Conservation (phyloP, 2,797 vertebrate genomes). For the Acropternis orthonyx region DNA sequence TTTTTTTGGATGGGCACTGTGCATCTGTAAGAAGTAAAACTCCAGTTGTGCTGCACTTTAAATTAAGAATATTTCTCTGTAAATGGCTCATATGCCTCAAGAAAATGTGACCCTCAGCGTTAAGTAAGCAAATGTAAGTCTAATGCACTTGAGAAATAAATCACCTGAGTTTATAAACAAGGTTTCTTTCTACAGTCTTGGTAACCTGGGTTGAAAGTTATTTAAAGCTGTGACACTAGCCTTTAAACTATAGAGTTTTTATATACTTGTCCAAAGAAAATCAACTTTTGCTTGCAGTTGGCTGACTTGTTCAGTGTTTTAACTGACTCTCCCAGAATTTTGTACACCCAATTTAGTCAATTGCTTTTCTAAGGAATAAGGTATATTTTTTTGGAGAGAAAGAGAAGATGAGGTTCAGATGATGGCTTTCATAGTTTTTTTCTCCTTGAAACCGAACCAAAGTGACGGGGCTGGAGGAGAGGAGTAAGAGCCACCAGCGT, state of each 20-base stretch:
- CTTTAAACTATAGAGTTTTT: background rate
- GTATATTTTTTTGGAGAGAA: background rate
- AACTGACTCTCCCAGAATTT: background rate
- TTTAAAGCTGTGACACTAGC: background rate
- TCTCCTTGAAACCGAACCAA: fast-evolving
- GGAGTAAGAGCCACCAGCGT: fast-evolving
- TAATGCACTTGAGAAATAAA: background rate
- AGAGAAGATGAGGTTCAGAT: background rate
- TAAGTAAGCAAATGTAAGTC: background rate
- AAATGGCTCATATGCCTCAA: background rate
- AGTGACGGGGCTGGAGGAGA: background rate
- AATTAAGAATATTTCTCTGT: background rate
- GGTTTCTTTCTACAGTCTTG: background rate
- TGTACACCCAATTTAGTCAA: background rate
- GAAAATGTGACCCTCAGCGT: background rate
- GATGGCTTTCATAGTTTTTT: background rate
- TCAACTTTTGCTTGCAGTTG: background rate
- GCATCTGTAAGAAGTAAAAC: background rate
- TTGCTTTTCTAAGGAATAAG: background rate
- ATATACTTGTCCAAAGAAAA: background rate
- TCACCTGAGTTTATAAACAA: background rate
- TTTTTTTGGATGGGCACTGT: background rate
- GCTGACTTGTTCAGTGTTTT: background rate
- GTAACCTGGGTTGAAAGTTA: background rate
- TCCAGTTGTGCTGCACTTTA: background rate